These are phyloP conservation scores for Lota lota DNA, from an alignment of 2,113 vertebrate species.

Conservation along the genomic window DNA sequence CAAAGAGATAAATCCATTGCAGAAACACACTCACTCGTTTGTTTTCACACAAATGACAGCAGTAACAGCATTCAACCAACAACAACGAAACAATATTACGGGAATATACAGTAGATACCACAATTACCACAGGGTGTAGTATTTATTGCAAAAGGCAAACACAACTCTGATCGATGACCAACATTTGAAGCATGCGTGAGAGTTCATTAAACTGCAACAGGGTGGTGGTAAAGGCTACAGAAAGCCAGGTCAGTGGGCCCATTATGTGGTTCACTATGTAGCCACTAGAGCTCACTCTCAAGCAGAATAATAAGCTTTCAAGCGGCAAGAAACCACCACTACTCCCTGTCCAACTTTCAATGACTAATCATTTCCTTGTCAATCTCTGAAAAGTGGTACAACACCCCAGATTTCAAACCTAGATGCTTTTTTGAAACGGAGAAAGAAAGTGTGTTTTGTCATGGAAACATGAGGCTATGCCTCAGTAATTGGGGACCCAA, in stretches of 20 bases:
- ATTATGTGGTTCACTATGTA: conserved; percentile 56
- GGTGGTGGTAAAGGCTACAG: not conserved
- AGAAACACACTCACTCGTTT: too few relatives aligned
- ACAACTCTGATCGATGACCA: too few relatives aligned
- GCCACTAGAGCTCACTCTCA: conserved; percentile 78
- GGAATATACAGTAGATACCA: too few relatives aligned
- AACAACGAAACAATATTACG: too few relatives aligned
- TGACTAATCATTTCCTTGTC: conserved; percentile 29
- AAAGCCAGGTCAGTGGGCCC: not conserved
- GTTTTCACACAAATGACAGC: too few relatives aligned
- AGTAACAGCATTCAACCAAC: too few relatives aligned
- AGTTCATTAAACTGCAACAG: not conserved
- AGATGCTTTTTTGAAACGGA: conserved; percentile 31
- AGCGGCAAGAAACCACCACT: conserved; percentile 12
- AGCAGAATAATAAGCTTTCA: conserved; percentile 60
- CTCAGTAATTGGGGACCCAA: conserved; percentile 51
- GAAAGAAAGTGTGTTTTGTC: conserved; percentile 29
- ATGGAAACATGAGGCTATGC: conserved; percentile 20
- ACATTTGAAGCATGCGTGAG: not conserved
- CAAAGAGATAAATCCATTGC: too few relatives aligned
- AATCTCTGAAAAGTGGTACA: conserved; percentile 26
- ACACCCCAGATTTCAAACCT: conserved; percentile 26
- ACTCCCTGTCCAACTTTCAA: not conserved
- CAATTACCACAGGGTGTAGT: too few relatives aligned
- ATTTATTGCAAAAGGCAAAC: too few relatives aligned